Percentiles rank a stretch among this genome's conserved stretches.
These are phyloP conservation scores for Holothuria leucospilota DNA, from an alignment of 53 echinoderm and acorn worm genomes.

Conservation along the genomic window DNA sequence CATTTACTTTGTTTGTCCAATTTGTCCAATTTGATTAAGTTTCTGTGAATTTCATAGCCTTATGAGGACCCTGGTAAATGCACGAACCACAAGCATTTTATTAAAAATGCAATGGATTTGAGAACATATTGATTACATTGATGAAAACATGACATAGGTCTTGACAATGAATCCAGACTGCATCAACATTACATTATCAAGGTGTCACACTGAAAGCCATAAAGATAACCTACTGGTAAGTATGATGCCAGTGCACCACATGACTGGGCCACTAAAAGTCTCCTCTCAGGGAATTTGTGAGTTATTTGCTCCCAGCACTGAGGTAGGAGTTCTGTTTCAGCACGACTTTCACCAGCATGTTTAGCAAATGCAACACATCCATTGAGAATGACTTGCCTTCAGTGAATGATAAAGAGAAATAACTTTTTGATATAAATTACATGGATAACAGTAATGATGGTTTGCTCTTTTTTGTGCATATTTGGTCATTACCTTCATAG, in stretches of 20 bases:
- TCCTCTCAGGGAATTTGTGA: conserved; percentile 88
- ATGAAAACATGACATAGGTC: no score
- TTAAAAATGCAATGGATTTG: no score
- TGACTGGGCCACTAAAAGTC: conserved; percentile 92
- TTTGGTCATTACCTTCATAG: neutral
- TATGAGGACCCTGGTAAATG: no score
- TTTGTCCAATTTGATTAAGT: no score
- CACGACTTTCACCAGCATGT: conserved; percentile 82
- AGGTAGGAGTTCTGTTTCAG: conserved; percentile 91
- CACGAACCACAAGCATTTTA: no score
- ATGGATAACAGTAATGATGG: neutral
- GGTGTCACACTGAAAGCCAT: no score
- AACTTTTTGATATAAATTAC: no score
- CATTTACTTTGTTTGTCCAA: no score
- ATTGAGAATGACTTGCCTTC: conserved; percentile 88
- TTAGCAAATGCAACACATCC: conserved; percentile 97
- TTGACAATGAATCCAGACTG: no score
- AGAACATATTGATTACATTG: no score
- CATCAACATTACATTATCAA: no score
- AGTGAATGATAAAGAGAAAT: neutral
- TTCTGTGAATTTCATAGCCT: no score
- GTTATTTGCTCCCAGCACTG: conserved; percentile 99
- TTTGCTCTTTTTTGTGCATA: neutral
- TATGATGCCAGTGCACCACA: conserved; percentile 91
- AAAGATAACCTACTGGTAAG: conserved; percentile 77